Base-by-base conservation (phyloP, 2,888 invertebrate genomes). In the Lissocephala sabroskyi region DNA sequence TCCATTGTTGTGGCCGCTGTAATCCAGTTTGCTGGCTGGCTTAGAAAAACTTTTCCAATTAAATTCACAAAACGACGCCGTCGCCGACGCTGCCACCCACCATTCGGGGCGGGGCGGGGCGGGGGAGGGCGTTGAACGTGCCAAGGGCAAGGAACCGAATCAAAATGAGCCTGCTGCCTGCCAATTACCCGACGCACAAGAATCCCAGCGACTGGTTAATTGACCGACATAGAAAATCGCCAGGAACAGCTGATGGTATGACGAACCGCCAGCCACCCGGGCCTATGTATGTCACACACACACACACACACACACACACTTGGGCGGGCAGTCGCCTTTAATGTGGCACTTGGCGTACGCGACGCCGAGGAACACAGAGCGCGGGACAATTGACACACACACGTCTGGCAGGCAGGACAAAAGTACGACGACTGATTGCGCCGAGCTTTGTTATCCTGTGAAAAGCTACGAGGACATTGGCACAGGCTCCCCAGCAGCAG, bases 1-100 rank as follows among this genome's bases (percentile, higher is more conserved):
- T 51, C 81, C 81, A 50, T 75, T 75, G 64, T 63, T 79, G 49
- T 76, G 61, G 49, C 75, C 61, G 56, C 68, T 65, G 59, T 79
- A 80, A 81, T 82, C 81, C 81, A 81, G 80, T 45, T 73, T 81
- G 81, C 59, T 48, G 40, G 42, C 45, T 45, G n/a, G n/a, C n/a
- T n/a, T n/a, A n/a, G n/a, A n/a, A 16, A 43, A 50, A 45, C 53
- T 60, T 58, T 50, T 32, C 30, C 46, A 46, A 51, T 52, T 54
- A 46, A 49, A 46, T 46, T 44, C 33, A 42, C 41, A 45, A 40
- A 48, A 37, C 35, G 41, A 39, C n/a, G n/a, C n/a, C n/a, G n/a
- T n/a, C n/a, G n/a, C n/a, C n/a, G n/a, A 13, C 26, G 29, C n/a
- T 35, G 42, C 29, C 42, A 29, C n/a, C n/a, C 46, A n/a, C n/a